These are phyloP conservation scores for Tetragonula carbonaria DNA, from an alignment of 2,888 invertebrate species.

Conservation along the genomic window DNA sequence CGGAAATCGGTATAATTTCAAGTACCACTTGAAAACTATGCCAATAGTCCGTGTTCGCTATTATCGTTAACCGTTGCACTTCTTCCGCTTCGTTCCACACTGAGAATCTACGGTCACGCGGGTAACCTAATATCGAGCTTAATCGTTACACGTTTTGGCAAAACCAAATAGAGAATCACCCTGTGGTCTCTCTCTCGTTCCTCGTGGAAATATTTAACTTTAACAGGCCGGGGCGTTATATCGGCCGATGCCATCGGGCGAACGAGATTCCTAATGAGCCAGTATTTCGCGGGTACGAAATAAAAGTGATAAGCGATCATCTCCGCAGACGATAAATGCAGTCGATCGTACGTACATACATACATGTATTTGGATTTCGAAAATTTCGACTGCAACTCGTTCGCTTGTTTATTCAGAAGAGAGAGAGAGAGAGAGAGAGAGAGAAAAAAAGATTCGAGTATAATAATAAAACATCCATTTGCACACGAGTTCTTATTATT, in stretches of 20 bases:
- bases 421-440: too few relatives aligned
- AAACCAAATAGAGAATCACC: conserved; percentile 17
- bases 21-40: conserved; percentile 69
- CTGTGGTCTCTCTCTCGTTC: not conserved
- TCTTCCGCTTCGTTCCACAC: conserved; percentile 58
- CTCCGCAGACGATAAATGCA: not conserved
- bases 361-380: not conserved
- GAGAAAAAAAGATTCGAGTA: too few relatives aligned
- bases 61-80: conserved; percentile 66
- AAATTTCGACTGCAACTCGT: not conserved
- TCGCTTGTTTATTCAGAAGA: not conserved
- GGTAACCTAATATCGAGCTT: conserved; percentile 52
- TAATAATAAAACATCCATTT: not conserved
- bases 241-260: conserved; percentile 6
- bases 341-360: not conserved
- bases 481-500: not conserved
- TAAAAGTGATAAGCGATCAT: conserved; percentile 23
- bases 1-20: conserved; percentile 68
- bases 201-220: conserved; percentile 2
- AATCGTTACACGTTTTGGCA: conserved; percentile 45
- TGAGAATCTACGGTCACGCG: conserved; percentile 32
- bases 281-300: not conserved
- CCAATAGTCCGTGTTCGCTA: conserved; percentile 69
- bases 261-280: conserved; percentile 25
- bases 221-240: conserved; percentile 23